Base-by-base conservation (phyloP, 2,113 vertebrate species). In the Octodon degus region DNA sequence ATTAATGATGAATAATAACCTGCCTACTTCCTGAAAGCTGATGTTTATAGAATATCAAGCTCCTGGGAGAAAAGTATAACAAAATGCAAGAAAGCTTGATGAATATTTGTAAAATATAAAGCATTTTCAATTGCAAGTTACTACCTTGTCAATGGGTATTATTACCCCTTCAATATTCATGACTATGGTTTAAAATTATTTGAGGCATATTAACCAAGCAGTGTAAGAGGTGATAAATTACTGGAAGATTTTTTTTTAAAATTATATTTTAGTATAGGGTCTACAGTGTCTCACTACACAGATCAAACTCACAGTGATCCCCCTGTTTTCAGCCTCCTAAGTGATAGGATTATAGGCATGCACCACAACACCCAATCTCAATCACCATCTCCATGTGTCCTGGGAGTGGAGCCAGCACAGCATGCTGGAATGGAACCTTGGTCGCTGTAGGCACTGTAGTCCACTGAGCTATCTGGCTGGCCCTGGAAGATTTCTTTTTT, bases 211-310 rank as follows among this genome's bases (percentile, higher is more conserved):
- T 89, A 74, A 40, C n/a, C 85, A 70, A 81, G 34, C 86, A 50
- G 47, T 74, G 87, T 90, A 80, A 88, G 60, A 82, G 22, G 4
- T 60, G 60, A 62, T 94, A 89, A 92, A 93, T 85, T 47, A 27
- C 74, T 86, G 30, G 20, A 53, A 91, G 55, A 37, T 87, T 81
- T 95, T 55, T 95, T 55, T 72, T 72, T 37, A 20, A 60, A 19
- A 55, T 43, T 53, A 13, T 53, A 53, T 53, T 53, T 53, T 10
- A 53, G 53, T 53, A 53, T 2, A 53, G 53, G 53, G 53, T 53
- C 53, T 53, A 53, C 53, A 12, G 53, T 10, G 53, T 53, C 53
- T 53, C 53, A 53, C 53, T 53, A 53, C 53, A 53, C 53, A 53
- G 53, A 13, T 53, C 53, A 53, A 13, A 53, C 53, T 53, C 53